phyloP scores from a whole-genome alignment of 1,140 invertebrate genomes.

The Lysiphlebus fabarum region DNA sequence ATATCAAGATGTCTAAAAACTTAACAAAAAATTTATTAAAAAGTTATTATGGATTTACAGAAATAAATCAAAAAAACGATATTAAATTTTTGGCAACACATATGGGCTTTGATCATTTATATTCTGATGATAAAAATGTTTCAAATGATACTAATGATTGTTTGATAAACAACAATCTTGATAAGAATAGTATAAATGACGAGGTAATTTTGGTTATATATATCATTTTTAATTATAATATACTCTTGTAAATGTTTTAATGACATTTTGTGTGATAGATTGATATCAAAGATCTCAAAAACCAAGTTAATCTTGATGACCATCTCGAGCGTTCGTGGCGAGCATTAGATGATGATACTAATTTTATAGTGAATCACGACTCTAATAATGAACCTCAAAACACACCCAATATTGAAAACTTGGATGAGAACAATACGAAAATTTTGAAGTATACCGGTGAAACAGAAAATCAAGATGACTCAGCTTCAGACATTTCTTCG shows the following conservation, averaged over 20 bases:
- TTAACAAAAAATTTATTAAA: conserved; percentile 17
- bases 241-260: too few relatives aligned
- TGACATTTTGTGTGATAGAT: too few relatives aligned
- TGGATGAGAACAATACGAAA: background rate
- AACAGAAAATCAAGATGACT: background rate
- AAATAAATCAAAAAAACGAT: too few relatives aligned
- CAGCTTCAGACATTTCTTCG: conserved; percentile 4
- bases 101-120: background rate
- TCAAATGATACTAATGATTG: too few relatives aligned
- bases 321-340: background rate
- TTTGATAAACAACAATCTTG: too few relatives aligned
- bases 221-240: too few relatives aligned
- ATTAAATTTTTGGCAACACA: background rate
- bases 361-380: background rate
- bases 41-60: conserved; percentile 24
- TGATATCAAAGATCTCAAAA: too few relatives aligned
- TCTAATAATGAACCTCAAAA: background rate
- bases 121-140: too few relatives aligned
- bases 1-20: background rate
- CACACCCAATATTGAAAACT: background rate
- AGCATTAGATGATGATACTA: background rate
- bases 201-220: too few relatives aligned
- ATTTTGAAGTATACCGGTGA: background rate
- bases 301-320: too few relatives aligned
- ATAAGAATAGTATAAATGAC: too few relatives aligned